A percentile compares a stretch with the other conserved stretches of the same genome.
phyloP scores from a whole-genome alignment of 2,888 invertebrate species.

The Standfussiana lucernea region DNA sequence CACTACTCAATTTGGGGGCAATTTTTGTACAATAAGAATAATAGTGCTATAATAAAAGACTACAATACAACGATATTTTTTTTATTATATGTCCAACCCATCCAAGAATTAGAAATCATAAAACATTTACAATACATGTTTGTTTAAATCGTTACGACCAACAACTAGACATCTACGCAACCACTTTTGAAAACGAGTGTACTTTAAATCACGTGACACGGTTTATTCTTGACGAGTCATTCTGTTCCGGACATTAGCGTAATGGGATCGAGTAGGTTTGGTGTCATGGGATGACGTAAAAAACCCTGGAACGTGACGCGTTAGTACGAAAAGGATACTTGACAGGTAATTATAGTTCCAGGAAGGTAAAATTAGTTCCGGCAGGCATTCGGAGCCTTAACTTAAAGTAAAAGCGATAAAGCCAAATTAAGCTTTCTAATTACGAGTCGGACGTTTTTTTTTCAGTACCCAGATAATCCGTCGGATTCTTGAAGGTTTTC shows the following conservation, averaged over 20 bases:
- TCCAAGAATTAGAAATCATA: slow-evolving; percentile 28
- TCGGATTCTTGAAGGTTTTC: background rate
- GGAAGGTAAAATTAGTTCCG: slow-evolving; percentile 6
- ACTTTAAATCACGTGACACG: slow-evolving; percentile 55
- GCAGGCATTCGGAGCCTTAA: background rate
- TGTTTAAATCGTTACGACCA: background rate
- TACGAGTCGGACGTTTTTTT: background rate
- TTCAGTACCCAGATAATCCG: background rate
- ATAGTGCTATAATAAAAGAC: slow-evolving; percentile 25
- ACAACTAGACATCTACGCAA: background rate
- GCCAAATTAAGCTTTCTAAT: background rate
- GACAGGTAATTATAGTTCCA: slow-evolving; percentile 7
- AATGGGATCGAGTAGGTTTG: slow-evolving; percentile 69
- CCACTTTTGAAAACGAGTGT: slow-evolving; percentile 23
- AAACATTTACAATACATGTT: slow-evolving; percentile 15
- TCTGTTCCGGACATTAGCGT: slow-evolving; percentile 74
- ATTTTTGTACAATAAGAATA: slow-evolving; percentile 26
- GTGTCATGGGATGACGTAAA: slow-evolving; percentile 62
- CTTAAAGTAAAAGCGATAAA: background rate
- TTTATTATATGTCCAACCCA: slow-evolving; percentile 16
- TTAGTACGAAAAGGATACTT: slow-evolving; percentile 23
- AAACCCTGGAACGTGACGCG: slow-evolving; percentile 23
- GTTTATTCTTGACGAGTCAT: slow-evolving; percentile 73
- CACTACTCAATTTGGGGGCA: slow-evolving; percentile 35
- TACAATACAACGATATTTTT: slow-evolving; percentile 1